Evolutionary conservation across 2,797 vertebrate genomes (phyloP).

Genomic region (Pteropus rufus): DNA sequence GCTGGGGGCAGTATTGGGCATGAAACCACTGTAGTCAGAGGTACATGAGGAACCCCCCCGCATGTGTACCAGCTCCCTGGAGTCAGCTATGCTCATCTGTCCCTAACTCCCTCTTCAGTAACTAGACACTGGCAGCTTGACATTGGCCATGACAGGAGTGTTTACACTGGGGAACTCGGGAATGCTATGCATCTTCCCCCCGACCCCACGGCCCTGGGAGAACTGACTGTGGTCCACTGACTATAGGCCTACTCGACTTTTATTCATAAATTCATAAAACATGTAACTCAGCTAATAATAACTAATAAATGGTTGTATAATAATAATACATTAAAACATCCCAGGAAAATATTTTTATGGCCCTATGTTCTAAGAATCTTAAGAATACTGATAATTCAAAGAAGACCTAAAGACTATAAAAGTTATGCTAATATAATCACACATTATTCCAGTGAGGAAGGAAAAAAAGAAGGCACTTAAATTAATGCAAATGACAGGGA

Average conservation of each 20-base stretch:
- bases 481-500: constrained; percentile 39
- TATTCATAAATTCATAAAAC: constrained; percentile 6
- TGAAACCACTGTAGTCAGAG: background rate
- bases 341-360: constrained; percentile 21
- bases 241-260: background rate
- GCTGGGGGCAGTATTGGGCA: fast-evolving
- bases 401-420: background rate
- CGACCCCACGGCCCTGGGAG: background rate
- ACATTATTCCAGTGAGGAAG: constrained; percentile 45
- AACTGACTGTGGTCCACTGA: background rate
- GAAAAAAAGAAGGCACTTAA: constrained; percentile 35
- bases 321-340: constrained; percentile 2
- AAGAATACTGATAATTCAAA: constrained; percentile 44
- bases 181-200: background rate
- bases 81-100: too few species aligned
- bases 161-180: background rate
- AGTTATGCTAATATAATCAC: constrained; percentile 53
- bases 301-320: background rate
- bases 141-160: background rate
- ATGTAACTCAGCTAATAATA: background rate
- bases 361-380: background rate
- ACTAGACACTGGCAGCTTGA: background rate
- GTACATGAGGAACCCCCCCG: fast-evolving
- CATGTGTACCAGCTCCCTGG: too few species aligned
- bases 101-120: fast-evolving